phyloP scores from a whole-genome alignment of 2,888 invertebrate genomes.

The Lordiphosa andalusiaca region DNA sequence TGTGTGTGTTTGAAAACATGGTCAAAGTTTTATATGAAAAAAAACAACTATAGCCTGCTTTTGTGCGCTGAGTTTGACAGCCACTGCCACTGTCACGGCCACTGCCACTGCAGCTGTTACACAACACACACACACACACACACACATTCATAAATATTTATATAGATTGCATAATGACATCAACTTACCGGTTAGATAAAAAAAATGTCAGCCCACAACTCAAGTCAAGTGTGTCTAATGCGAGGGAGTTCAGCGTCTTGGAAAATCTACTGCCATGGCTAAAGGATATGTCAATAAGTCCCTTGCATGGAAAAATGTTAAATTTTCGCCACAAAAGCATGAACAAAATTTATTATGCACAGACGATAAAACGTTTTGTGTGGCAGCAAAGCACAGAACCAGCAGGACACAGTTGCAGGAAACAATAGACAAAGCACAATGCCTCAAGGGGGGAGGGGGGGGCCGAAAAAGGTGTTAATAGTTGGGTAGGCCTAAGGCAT shows the following conservation, averaged over 20 bases:
- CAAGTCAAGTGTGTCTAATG: slow-evolving; percentile 67
- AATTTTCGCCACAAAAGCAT: slow-evolving; percentile 24
- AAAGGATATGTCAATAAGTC: slow-evolving; percentile 58
- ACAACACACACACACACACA: slow-evolving; percentile 38
- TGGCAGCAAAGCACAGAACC: slow-evolving; percentile 3
- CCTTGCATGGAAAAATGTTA: slow-evolving; percentile 32
- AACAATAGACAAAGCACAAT: slow-evolving; percentile 62
- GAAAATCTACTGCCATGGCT: slow-evolving; percentile 35
- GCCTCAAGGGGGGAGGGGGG: neutral
- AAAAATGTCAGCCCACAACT: slow-evolving; percentile 23
- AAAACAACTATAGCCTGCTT: slow-evolving; percentile 56
- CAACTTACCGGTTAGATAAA: slow-evolving; percentile 48
- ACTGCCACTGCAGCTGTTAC: slow-evolving; percentile 41
- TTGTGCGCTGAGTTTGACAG: slow-evolving; percentile 61
- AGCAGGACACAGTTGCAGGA: slow-evolving; percentile 36
- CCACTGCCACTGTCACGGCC: slow-evolving; percentile 32
- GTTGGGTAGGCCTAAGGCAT: slow-evolving; percentile 15
- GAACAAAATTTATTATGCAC: slow-evolving; percentile 69
- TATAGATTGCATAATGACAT: slow-evolving; percentile 58
- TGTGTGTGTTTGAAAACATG: slow-evolving; percentile 28
- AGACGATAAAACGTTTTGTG: slow-evolving; percentile 72
- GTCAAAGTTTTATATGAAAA: slow-evolving; percentile 39
- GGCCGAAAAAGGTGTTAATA: slow-evolving; percentile 54
- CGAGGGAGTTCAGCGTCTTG: slow-evolving; percentile 30
- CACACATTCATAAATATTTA: slow-evolving; percentile 25